Evolutionary conservation across 1,140 invertebrate species (phyloP), one percentile per base, ranked within the genome.

Genomic region (Lutraria rhynchaena): DNA sequence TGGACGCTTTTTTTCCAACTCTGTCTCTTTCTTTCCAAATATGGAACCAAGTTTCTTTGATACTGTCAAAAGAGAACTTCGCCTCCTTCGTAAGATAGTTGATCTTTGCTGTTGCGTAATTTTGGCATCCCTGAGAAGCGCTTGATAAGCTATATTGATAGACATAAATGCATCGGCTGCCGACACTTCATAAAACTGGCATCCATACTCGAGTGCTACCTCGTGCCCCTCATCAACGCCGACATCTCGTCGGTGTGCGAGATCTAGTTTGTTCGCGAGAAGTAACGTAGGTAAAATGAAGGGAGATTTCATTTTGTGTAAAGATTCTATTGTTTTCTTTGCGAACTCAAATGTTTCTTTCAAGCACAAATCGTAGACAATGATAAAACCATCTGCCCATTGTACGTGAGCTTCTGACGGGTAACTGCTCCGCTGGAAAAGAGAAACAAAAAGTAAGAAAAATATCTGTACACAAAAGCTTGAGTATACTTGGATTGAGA

Each of bases 181-280:
- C 65, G 96, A 96, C 74, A 97, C 96, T 92, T 97, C 96, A 91
- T 96, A 96, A 91, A 96, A 97, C 89, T 96, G 96, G 89, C 96
- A 97, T 19, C 96, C 95, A 88, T 95, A 96, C 61, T 95, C 94
- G 63, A 96, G 90, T 0, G 96, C 96, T 46, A 96, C 86, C 89
- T 96, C 95, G 87, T 96, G 95, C 22, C 96, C 96, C 85, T 96
- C 96, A 86, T 96, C 95, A 13, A 96, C 95, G 88, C 95, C 95
- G 1, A 96, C 95, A 90, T 95, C 94, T 88, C 96, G 96, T 89
- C 95, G 94, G 93, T 96, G 95, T 92, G 96, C 96, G 88, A 97
- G 94, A 93, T 97, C 96, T 85, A 95, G 92, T 93, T 97, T 96
- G 92, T 97, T 97, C 61, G 95, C 96, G 85, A 97, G 93, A 81